Base-by-base conservation (phyloP, 1,140 invertebrate species). In the Dendrolimus punctatus region DNA sequence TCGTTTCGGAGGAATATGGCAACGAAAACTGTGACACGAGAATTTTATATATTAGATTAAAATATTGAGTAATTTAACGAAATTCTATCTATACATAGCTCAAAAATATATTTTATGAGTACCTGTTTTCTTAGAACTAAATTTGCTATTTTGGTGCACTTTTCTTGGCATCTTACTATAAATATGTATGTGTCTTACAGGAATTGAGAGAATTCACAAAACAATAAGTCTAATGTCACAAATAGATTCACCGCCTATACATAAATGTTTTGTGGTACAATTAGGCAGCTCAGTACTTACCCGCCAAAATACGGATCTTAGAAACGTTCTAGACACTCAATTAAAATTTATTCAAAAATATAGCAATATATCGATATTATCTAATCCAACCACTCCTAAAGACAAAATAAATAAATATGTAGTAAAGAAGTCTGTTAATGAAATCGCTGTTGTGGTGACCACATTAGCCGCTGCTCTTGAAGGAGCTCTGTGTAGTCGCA, bases 401-500 rank as follows among this genome's bases (percentile, higher is more conserved):
- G n/a, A n/a, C 5, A 42, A 51, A n/a, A 6, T 51, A 23, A 38
- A 39, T 51, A 57, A 40, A n/a, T 23, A 53, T 53, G n/a, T 40
- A 4, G 46, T 51, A 40, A 60, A 65, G 53, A 49, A 41, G 8
- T 55, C 55, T 9, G 50, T 64, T 23, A 64, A 66, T 49, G 70
- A 76, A 51, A 54, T 73, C 9, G 59, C 57, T 53, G 6, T 57
- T 36, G 54, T 73, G 39, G 57, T 76, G 43, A 73, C 59, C 58
- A 52, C 74, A 23, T 45, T 80, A 8, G 59, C 66, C 23, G 46
- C 57, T 9, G 63, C 67, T 8, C 46, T 79, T 36, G 53, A 77
- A 36, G 60, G 64, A 23, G 51, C 62, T 2, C 48, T 79, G 4
- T 79, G 76, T 54, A 58, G 60, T 5, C 41, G 39, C 8, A 49